Evolutionary conservation across 1,140 invertebrate species (phyloP).

Genomic region (Nilaparvata lugens): DNA sequence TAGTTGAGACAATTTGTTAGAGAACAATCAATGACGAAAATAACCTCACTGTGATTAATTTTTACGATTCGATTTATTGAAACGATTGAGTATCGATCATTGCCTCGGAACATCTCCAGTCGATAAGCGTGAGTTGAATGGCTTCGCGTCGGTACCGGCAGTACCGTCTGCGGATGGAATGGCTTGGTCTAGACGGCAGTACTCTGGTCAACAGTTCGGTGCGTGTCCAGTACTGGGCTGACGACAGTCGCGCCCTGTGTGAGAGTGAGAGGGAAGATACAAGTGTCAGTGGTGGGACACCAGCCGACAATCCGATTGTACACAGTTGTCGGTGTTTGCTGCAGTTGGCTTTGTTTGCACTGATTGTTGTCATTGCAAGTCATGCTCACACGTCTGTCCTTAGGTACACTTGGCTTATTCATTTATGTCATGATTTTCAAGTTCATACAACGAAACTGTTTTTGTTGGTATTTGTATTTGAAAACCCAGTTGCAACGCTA

Average conservation of each 20-base stretch:
- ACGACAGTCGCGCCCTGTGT: conserved; percentile 21
- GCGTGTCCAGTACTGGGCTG: conserved; percentile 9
- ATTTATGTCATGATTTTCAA: too few relatives aligned
- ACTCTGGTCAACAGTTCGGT: conserved; percentile 19
- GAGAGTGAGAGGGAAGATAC: conserved; percentile 6
- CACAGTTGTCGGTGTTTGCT: conserved; percentile 7
- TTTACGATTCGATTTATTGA: too few relatives aligned
- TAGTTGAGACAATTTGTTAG: too few relatives aligned
- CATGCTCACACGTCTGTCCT: too few relatives aligned
- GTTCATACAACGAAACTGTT: too few relatives aligned
- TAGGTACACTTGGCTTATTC: too few relatives aligned
- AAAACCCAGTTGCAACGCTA: too few relatives aligned
- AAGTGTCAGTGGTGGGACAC: too few relatives aligned
- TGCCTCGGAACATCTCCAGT: not conserved
- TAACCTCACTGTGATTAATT: too few relatives aligned
- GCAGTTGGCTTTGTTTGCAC: conserved; percentile 1
- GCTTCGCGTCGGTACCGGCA: not conserved
- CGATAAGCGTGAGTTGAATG: not conserved
- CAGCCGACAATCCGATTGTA: not conserved
- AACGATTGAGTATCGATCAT: too few relatives aligned
- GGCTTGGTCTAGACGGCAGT: conserved; percentile 17
- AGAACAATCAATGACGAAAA: too few relatives aligned
- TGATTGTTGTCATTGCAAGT: not conserved
- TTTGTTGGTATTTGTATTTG: too few relatives aligned
- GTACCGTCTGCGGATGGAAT: conserved; percentile 13